phyloP scores from a whole-genome alignment of 2,888 invertebrate species.

The Cheilosia pagana region DNA sequence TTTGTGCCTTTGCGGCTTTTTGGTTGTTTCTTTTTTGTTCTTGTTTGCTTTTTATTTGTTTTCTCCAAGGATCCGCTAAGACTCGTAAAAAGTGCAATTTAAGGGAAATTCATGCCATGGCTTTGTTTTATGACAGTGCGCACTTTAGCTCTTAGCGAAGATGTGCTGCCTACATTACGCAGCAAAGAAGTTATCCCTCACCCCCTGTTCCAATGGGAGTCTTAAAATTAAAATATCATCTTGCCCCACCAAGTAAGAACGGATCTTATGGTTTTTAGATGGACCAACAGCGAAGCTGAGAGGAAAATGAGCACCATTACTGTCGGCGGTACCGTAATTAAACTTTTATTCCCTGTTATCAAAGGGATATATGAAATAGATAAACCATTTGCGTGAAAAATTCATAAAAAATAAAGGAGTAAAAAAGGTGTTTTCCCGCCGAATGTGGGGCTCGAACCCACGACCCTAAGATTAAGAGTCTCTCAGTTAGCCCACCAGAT shows the following conservation, averaged over 20 bases:
- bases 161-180: neutral
- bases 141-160: conserved; percentile 30
- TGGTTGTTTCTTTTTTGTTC: neutral
- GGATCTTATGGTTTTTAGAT: conserved; percentile 30
- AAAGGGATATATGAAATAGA: conserved; percentile 12
- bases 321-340: conserved; percentile 5
- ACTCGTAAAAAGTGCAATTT: conserved; percentile 58
- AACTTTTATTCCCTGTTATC: conserved; percentile 38
- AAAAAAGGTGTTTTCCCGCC: conserved; percentile 76
- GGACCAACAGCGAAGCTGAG: conserved; percentile 24
- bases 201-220: conserved; percentile 15
- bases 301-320: conserved; percentile 24
- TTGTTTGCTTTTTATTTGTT: neutral
- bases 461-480: conserved; percentile 84
- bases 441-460: conserved; percentile 84
- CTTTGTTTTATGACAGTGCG: conserved; percentile 49
- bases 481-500: conserved; percentile 83
- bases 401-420: conserved; percentile 23
- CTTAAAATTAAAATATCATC: conserved; percentile 51
- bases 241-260: neutral
- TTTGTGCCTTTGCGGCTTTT: conserved; percentile 36
- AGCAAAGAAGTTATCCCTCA: neutral
- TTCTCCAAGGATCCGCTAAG: conserved; percentile 7
- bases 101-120: conserved; percentile 43
- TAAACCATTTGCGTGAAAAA: conserved; percentile 2